Percentiles rank a stretch among this genome's conserved stretches.
Evolutionary conservation across 2,113 vertebrate genomes (phyloP).

Genomic region (Mirza zaza): DNA sequence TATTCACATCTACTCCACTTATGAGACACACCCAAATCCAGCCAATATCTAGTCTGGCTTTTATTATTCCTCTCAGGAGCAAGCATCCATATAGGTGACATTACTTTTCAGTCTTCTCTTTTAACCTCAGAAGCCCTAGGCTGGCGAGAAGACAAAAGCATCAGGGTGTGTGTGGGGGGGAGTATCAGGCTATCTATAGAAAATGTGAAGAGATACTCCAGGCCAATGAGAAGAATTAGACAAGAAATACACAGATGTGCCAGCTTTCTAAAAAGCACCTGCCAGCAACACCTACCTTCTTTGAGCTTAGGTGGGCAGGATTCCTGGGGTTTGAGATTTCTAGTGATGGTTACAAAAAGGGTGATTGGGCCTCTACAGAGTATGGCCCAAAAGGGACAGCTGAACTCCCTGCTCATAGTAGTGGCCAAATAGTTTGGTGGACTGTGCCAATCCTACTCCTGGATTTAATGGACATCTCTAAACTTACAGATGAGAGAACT

Average conservation of each 20-base stretch:
- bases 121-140: slow-evolving; percentile 25
- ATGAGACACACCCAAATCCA: background rate
- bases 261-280: slow-evolving; percentile 39
- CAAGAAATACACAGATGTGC: slow-evolving; percentile 1
- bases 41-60: background rate
- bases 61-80: background rate
- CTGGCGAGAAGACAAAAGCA: slow-evolving; percentile 43
- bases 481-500: slow-evolving; percentile 29
- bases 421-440: slow-evolving; percentile 59
- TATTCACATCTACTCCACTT: slow-evolving; percentile 8
- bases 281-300: slow-evolving; percentile 22
- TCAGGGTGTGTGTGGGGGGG: background rate
- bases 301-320: slow-evolving; percentile 59
- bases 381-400: background rate
- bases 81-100: background rate
- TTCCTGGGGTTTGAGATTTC: background rate
- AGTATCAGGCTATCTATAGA: slow-evolving; percentile 44
- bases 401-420: slow-evolving; percentile 64
- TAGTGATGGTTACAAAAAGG: background rate
- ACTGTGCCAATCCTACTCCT: background rate
- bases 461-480: slow-evolving; percentile 34
- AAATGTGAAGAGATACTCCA: slow-evolving; percentile 44
- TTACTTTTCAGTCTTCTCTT: background rate
- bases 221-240: slow-evolving; percentile 55
- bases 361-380: background rate